Base-by-base conservation (phyloP, 1,140 invertebrate genomes). In the Cotesia vestalis region DNA sequence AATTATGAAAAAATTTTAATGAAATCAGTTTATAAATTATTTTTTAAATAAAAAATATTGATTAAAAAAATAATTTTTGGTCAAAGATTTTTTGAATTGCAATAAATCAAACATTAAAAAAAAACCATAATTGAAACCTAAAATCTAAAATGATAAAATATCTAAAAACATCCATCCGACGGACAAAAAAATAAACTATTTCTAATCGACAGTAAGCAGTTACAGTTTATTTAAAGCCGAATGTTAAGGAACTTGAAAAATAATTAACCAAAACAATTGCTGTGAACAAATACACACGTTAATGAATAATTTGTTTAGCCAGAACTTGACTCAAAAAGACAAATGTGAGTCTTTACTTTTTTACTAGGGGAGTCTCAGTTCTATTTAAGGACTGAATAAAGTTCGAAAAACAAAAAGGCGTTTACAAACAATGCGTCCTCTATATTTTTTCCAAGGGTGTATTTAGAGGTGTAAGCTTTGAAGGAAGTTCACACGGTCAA, bases 251-350 rank as follows among this genome's bases (percentile, higher is more conserved):
- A n/a, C 53, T 59, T 46, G 11, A 11, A 11, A 8, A 0, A 46
- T 6, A 6, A 9, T 46, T 9, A 46, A 46, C 8, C 40, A 46
- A 20, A 61, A 34, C 62, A 75, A 69, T 63, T 76, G 17, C 27
- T 69, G 34, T 61, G 11, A 9, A 46, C 9, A 40, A 9, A 40
- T 40, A 46, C 11, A 46, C 5, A 46, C 6, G 11, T 46, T 51
- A 60, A 14, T 74, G 64, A 76, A 77, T 78, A 81, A 83, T 84
- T 84, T 82, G 79, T 84, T 81, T 80, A 79, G 78, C 80, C 82
- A 81, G 73, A 84, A 81, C 74, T 79, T 82, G 80, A 84, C 78
- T 74, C 75, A 40, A 12, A 62, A 17, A 14, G 12, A 12, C 60
- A 40, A 36, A 38, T 40, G 60, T 14, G n/a, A 17, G 20, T 38